Conservation (phyloP, 2,888 invertebrate species). For the Rhagonycha lutea region DNA sequence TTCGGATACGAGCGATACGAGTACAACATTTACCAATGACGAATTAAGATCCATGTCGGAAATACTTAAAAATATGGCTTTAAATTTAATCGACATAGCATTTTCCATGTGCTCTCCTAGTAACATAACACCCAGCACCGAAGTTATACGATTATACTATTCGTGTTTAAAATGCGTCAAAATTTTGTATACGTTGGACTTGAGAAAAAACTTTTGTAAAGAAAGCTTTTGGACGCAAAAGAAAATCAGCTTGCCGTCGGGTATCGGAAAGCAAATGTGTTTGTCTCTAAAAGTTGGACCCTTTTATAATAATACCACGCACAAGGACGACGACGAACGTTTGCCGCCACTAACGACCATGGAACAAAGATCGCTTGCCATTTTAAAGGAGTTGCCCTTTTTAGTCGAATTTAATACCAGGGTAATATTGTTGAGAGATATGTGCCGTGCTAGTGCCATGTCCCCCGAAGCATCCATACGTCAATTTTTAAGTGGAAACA, state of each 20-base stretch:
- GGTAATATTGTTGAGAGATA: slow-evolving; percentile 80
- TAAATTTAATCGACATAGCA: slow-evolving; percentile 52
- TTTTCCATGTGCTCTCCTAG: slow-evolving; percentile 54
- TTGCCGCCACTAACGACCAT: slow-evolving; percentile 85
- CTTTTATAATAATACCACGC: slow-evolving; percentile 46
- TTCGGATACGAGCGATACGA: slow-evolving; percentile 53
- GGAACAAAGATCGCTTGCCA: slow-evolving; percentile 84
- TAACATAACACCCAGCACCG: slow-evolving; percentile 47
- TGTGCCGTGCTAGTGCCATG: slow-evolving; percentile 57
- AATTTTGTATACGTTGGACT: slow-evolving; percentile 81
- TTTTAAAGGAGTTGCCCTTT: slow-evolving; percentile 92
- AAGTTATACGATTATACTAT: slow-evolving; percentile 50
- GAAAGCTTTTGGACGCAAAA: slow-evolving; percentile 52
- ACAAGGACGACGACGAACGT: slow-evolving; percentile 63
- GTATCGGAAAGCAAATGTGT: slow-evolving; percentile 51
- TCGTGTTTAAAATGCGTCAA: slow-evolving; percentile 50
- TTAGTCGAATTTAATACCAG: slow-evolving; percentile 90
- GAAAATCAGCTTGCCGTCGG: slow-evolving; percentile 52
- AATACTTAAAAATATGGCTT: slow-evolving; percentile 48
- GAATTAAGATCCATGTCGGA: slow-evolving; percentile 51
- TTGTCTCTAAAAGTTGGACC: slow-evolving; percentile 48
- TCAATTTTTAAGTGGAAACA: slow-evolving; percentile 49
- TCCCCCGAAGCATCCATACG: slow-evolving; percentile 47
- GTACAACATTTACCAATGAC: slow-evolving; percentile 49
- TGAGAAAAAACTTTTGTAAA: slow-evolving; percentile 75